A percentile compares a stretch with the other conserved stretches of the same genome.
Conservation (phyloP, 2,888 invertebrate genomes). For the Stomorhina lunata region DNA sequence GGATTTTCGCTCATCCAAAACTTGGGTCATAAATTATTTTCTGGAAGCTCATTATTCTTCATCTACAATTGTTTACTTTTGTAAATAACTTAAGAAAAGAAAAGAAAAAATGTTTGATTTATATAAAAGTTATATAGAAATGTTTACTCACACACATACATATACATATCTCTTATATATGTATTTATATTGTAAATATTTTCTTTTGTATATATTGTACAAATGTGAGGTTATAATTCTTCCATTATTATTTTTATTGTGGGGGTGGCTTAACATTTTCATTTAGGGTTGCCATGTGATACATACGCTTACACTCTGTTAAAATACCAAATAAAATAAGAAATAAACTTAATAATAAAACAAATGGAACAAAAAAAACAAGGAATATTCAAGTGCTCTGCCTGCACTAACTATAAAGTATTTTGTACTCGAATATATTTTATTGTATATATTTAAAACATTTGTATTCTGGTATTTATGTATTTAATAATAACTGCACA, state of each 20-base stretch:
- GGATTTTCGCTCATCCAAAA: conserved; percentile 1
- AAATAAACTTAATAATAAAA: conserved; percentile 45
- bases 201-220: conserved; percentile 27
- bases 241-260: conserved; percentile 65
- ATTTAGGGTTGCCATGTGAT: conserved; percentile 54
- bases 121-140: conserved; percentile 3
- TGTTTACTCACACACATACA: neutral
- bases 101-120: conserved; percentile 46
- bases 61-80: conserved; percentile 40
- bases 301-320: neutral
- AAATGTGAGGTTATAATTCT: conserved; percentile 63
- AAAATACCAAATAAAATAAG: conserved; percentile 22
- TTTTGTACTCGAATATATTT: conserved; percentile 14
- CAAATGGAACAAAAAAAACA: conserved; percentile 25
- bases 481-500: conserved; percentile 78
- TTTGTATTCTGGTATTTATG: conserved; percentile 69
- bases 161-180: neutral
- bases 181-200: neutral
- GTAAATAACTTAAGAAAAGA: conserved; percentile 21
- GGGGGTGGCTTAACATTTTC: conserved; percentile 64
- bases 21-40: conserved; percentile 49
- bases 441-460: neutral
- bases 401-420: conserved; percentile 42
- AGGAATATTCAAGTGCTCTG: conserved; percentile 44
- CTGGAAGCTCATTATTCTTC: conserved; percentile 46